Evolutionary conservation across 37 sponge, comb jelly and placozoan genomes (phyloP).

Genomic region (Aplysina aerophoba): DNA sequence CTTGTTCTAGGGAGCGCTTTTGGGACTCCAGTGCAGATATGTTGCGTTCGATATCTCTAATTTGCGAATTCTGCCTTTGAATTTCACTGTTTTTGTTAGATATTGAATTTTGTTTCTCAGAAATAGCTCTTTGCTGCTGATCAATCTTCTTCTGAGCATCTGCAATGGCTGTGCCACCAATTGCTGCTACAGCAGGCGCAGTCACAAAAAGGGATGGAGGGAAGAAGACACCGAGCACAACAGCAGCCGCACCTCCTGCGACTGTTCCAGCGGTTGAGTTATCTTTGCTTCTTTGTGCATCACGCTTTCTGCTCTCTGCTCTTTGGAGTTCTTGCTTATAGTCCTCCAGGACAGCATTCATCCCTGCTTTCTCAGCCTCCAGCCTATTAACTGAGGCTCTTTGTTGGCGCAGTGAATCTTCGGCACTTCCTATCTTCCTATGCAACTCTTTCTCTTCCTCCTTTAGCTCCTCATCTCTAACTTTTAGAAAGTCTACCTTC

Average conservation of each 20-base stretch:
- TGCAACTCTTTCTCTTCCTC: not conserved
- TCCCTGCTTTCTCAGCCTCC: not conserved
- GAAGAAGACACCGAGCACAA: not conserved
- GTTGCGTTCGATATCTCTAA: not conserved
- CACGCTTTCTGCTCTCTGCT: not conserved
- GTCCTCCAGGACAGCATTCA: not conserved
- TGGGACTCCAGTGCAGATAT: not conserved
- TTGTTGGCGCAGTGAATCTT: not conserved
- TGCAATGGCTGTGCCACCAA: not conserved
- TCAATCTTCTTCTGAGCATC: not conserved
- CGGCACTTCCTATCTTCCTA: not conserved
- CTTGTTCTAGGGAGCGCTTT: not conserved
- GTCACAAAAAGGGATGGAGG: not conserved
- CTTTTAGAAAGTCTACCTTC: not conserved
- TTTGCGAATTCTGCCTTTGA: not conserved
- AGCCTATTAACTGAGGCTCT: not conserved
- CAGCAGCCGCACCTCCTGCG: slow-evolving; percentile 22
- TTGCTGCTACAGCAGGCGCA: not conserved
- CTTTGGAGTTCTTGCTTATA: not conserved
- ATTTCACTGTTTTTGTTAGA: not conserved
- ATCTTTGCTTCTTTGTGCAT: not conserved
- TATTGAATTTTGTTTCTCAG: not conserved
- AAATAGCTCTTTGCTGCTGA: not conserved
- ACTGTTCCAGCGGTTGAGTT: slow-evolving; percentile 9
- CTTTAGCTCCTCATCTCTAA: not conserved